Evolutionary conservation across 2,888 invertebrate species (phyloP), one percentile per base, ranked within the genome.

Genomic region (Sturmia bella): DNA sequence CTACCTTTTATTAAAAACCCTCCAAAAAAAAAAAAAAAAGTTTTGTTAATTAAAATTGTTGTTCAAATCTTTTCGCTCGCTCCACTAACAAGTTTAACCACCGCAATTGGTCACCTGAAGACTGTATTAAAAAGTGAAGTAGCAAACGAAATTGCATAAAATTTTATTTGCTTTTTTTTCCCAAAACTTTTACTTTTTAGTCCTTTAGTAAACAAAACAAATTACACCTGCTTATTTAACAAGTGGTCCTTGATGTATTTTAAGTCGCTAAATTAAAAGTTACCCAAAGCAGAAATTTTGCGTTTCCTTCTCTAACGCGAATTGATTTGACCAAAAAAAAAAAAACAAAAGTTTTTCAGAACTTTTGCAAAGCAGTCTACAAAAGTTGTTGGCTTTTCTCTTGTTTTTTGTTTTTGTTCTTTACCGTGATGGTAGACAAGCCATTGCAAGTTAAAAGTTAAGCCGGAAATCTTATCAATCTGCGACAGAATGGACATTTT

Each of bases 221-320:
- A 79, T 79, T 73, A 79, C 78, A 79, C 78, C 78, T 79, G 78
- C 78, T 79, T 79, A 72, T 72, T 73, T 50, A 79, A 73, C 72
- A 79, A 52, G 15, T 52, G 68, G 59, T 79, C 78, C 78, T 79
- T 73, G 15, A 61, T 66, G 27, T 73, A 7, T 32, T 32, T 72
- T 11, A 48, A 32, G 11, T 37, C 52, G 52, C 64, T 21, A 68
- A 73, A 73, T 79, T 39, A 78, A 72, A 78, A 78, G 56, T 78
- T 64, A 70, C 15, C 24, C 27, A 64, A 57, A 72, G 50, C 50
- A 24, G 1, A 39, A 61, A 41, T 66, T 57, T 52, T 57, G 17
- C 56, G 19, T 74, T 74, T 48, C 21, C 15, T 52, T 52, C 43
- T 45, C 52, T 52, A 39, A 17, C 9, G 37, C 54, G 21, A 54